Evolutionary conservation across 2,797 vertebrate genomes (phyloP).

Genomic region (Sebastiscus albofasciatus): DNA sequence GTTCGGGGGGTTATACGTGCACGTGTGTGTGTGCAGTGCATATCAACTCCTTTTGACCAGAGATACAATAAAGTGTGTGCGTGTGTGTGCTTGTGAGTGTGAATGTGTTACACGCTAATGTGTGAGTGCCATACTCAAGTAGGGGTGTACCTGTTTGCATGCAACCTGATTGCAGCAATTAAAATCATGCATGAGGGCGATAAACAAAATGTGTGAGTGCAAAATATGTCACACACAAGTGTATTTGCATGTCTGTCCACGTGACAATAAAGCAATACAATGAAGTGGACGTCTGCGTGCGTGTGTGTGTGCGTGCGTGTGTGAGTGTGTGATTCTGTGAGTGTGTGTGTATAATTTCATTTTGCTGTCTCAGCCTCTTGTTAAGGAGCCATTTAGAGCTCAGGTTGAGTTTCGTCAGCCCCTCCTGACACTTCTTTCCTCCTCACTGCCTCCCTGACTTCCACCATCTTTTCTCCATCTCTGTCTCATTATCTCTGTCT

Average conservation of each 20-base stretch:
- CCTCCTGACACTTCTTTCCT: constrained; percentile 69
- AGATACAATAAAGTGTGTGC: constrained; percentile 33
- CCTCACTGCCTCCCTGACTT: constrained; percentile 64
- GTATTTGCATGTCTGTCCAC: constrained; percentile 26
- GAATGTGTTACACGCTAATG: constrained; percentile 21
- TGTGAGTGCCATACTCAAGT: background rate
- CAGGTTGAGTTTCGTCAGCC: constrained; percentile 72
- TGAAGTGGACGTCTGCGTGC: background rate
- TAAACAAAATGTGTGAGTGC: constrained; percentile 1
- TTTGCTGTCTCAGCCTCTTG: constrained; percentile 72
- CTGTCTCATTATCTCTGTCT: constrained; percentile 66
- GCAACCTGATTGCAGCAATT: constrained; percentile 30
- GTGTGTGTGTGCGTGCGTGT: background rate
- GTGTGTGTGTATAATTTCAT: constrained; percentile 58
- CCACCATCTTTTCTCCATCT: constrained; percentile 69
- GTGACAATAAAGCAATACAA: background rate
- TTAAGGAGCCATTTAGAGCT: constrained; percentile 75
- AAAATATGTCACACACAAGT: background rate
- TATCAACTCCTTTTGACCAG: constrained; percentile 50
- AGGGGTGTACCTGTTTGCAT: constrained; percentile 36
- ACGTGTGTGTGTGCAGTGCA: constrained; percentile 43
- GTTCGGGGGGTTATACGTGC: constrained; percentile 32
- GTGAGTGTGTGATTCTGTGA: background rate
- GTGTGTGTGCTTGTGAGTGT: background rate
- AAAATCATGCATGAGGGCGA: background rate